Base-by-base conservation (phyloP, 2,888 invertebrate genomes). In the Trichogramma dendrolimi region DNA sequence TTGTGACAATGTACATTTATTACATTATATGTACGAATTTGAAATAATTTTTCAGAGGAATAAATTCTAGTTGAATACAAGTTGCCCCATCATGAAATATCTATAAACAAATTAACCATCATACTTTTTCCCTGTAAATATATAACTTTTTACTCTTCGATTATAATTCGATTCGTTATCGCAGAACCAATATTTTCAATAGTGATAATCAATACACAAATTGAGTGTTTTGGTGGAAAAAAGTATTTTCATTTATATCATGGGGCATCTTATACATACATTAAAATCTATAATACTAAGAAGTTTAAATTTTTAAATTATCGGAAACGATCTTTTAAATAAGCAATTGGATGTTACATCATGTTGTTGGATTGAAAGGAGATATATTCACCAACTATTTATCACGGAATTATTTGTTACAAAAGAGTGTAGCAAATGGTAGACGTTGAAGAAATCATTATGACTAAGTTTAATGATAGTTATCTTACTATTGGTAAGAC, bases 381-480 rank as follows among this genome's bases (percentile, higher is more conserved):
- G 61, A 66, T 73, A 70, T 67, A 70, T 71, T 68, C 70, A 67
- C 68, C 67, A 71, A 67, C 71, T 73, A 65, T 59, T 71, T 72
- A 75, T 75, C 74, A 75, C 72, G 72, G 71, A 73, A 71, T 73
- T 72, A 74, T 75, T 75, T 75, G 73, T 75, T 75, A 70, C 71
- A 67, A 71, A 68, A 66, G 68, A 68, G 71, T 69, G 70, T 63
- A 65, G 59, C 61, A 61, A 39, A 64, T 60, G 63, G 59, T 60
- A 64, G 51, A 52, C 61, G 61, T 59, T 60, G 60, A 61, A 55
- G 54, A 67, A 63, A 65, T 41, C 58, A 58, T 61, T 61, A 54
- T 57, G 50, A 60, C 54, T 63, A 57, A 61, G 11, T 60, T 27
- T 27, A 52, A n/a, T 11, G 8, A 7, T 60, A 50, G 57, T 61